Conservation (phyloP, 2,888 invertebrate species). For the Smittia sp. region DNA sequence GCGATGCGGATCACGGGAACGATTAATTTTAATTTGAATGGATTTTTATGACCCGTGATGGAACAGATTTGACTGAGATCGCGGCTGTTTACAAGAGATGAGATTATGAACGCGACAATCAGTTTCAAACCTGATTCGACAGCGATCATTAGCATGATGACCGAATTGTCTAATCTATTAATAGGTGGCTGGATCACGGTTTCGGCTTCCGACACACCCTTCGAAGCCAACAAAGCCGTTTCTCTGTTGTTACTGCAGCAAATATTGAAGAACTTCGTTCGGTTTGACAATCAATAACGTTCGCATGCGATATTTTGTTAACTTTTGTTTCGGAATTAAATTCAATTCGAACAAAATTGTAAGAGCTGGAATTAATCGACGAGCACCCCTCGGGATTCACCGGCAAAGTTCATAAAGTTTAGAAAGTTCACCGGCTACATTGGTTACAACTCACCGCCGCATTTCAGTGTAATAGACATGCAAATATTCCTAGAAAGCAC, state of each 20-base stretch:
- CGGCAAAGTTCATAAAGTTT: not conserved
- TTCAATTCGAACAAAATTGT: not conserved
- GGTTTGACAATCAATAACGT: conserved; percentile 20
- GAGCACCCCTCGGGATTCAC: not conserved
- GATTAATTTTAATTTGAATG: not conserved
- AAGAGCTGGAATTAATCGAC: not conserved
- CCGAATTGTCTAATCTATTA: not conserved
- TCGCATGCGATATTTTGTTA: not conserved
- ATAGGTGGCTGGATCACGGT: not conserved
- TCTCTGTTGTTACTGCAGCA: not conserved
- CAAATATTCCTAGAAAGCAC: not conserved
- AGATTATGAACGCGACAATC: not conserved
- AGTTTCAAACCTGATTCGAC: too few species aligned
- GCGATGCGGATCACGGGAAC: not conserved
- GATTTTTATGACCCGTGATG: not conserved
- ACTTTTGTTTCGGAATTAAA: not conserved
- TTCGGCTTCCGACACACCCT: conserved; percentile 1
- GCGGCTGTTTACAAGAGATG: not conserved
- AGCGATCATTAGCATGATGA: too few species aligned
- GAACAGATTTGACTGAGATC: not conserved
- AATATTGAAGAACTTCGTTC: not conserved
- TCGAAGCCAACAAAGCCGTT: not conserved
- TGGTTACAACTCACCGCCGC: not conserved
- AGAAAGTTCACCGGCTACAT: not conserved
- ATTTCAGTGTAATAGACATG: not conserved